A percentile compares a stretch with the other conserved stretches of the same genome.
Conservation (phyloP, 2,797 vertebrate species). For the Spinibarbus caldwelli region DNA sequence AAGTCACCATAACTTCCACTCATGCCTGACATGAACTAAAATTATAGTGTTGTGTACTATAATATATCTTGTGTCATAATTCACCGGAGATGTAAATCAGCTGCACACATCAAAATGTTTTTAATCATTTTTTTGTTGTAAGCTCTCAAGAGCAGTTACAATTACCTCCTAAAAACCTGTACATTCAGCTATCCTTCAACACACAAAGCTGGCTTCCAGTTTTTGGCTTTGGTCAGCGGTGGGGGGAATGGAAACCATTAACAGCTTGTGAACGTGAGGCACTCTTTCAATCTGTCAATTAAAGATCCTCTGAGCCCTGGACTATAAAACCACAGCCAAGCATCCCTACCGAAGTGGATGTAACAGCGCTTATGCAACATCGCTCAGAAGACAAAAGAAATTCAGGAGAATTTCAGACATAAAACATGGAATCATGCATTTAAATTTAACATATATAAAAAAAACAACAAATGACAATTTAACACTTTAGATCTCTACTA, state of each 20-base stretch:
- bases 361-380: slow-evolving; percentile 52
- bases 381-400: slow-evolving; percentile 51
- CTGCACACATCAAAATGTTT: neutral
- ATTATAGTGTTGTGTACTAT: neutral
- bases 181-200: slow-evolving; percentile 18
- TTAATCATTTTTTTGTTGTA: neutral
- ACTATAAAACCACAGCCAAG: slow-evolving; percentile 59
- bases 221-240: slow-evolving; percentile 39
- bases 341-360: slow-evolving; percentile 62
- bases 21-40: neutral
- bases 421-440: neutral
- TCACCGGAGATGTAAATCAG: neutral
- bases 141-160: neutral
- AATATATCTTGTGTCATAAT: neutral
- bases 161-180: slow-evolving; percentile 1
- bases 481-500: neutral
- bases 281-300: slow-evolving; percentile 69
- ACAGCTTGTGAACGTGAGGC: slow-evolving; percentile 72
- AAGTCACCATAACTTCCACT: neutral
- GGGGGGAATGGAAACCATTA: slow-evolving; percentile 74
- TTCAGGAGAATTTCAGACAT: slow-evolving; percentile 49
- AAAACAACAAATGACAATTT: neutral
- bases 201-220: slow-evolving; percentile 10
- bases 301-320: slow-evolving; percentile 55
- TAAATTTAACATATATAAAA: neutral